Conservation (phyloP, 2,113 vertebrate genomes). For the Rafetus swinhoei region DNA sequence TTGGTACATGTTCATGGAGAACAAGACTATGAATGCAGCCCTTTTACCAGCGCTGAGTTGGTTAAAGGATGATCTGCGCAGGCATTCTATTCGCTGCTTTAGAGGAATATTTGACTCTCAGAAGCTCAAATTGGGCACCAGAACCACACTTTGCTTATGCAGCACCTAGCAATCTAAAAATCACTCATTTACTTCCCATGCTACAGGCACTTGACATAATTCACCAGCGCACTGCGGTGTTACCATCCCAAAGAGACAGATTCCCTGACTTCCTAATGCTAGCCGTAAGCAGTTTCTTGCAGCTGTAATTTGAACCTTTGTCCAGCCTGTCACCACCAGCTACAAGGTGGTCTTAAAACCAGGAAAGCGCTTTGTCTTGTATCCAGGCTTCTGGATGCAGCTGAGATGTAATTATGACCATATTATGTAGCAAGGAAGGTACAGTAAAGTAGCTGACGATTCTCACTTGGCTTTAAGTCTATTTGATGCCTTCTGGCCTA, state of each 20-base stretch:
- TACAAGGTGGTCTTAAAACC: neutral
- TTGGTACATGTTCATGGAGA: neutral
- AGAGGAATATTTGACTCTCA: neutral
- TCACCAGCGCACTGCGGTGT: too few species aligned
- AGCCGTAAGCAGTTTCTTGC: neutral
- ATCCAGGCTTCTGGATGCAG: neutral
- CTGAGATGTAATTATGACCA: neutral
- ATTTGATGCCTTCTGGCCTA: neutral
- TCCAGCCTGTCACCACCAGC: neutral
- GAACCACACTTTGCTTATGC: neutral
- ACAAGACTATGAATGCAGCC: neutral
- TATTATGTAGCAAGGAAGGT: neutral
- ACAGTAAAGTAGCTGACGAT: neutral
- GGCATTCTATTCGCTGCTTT: neutral
- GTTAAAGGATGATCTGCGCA: neutral
- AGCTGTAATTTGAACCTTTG: neutral
- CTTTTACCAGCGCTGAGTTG: neutral
- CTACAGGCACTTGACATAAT: too few species aligned
- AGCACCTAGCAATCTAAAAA: neutral
- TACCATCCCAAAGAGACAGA: neutral
- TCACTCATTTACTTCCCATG: too few species aligned
- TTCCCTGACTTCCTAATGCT: neutral
- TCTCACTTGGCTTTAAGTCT: neutral
- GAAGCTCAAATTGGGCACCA: neutral
- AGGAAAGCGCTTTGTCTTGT: neutral